Evolutionary conservation across 1,140 invertebrate genomes (phyloP).

Genomic region (Caenorhabditis latens): DNA sequence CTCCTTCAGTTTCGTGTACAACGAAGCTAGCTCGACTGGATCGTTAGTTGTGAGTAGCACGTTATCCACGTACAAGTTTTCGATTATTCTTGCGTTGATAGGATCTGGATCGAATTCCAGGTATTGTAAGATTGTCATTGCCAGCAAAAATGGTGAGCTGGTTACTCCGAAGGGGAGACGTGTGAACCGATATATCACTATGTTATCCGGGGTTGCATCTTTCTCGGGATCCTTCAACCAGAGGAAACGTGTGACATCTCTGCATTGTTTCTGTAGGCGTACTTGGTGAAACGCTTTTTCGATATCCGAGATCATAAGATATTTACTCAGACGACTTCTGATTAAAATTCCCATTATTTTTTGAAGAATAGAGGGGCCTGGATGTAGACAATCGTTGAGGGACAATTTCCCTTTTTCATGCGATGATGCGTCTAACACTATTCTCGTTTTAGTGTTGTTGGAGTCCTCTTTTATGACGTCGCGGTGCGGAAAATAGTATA

Average conservation of each 20-base stretch:
- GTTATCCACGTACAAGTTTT: slow-evolving; percentile 44
- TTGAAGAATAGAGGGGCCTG: slow-evolving; percentile 15
- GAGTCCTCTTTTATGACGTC: neutral
- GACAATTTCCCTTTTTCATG: slow-evolving; percentile 69
- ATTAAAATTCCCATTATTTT: slow-evolving; percentile 55
- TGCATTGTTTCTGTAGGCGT: slow-evolving; percentile 9
- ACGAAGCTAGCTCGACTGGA: neutral
- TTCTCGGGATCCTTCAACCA: slow-evolving; percentile 59
- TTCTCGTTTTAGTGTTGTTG: slow-evolving; percentile 74
- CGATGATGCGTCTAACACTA: slow-evolving; percentile 78
- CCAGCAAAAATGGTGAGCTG: slow-evolving; percentile 47
- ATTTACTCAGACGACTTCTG: slow-evolving; percentile 30
- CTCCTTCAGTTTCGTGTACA: slow-evolving; percentile 22
- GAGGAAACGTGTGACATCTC: slow-evolving; percentile 63
- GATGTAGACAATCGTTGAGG: slow-evolving; percentile 73
- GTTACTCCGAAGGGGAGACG: slow-evolving; percentile 59
- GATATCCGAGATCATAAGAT: slow-evolving; percentile 58
- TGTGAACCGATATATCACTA: slow-evolving; percentile 37
- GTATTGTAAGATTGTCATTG: neutral
- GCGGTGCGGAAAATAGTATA: neutral
- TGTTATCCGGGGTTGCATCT: neutral
- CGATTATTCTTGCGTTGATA: neutral
- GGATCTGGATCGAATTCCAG: neutral
- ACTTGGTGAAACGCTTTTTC: slow-evolving; percentile 67
- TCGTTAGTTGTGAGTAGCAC: neutral